Base-by-base conservation (phyloP, 2,113 vertebrate genomes). In the Etheostoma cragini region DNA sequence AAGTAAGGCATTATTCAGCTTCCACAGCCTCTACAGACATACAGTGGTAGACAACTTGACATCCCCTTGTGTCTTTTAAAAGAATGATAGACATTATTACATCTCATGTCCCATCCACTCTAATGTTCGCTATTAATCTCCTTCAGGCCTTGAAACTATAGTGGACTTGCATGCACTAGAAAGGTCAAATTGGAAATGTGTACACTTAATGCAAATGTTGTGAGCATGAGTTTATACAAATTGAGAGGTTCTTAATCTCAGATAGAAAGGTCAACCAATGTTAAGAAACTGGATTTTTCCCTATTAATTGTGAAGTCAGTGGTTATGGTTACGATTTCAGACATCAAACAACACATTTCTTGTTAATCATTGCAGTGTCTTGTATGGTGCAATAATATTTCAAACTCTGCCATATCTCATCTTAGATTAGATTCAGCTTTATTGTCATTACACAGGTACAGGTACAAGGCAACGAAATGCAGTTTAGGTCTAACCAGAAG, bases 31-130 rank as follows among this genome's bases (percentile, higher is more conserved):
- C 21, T 33, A 46, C 61, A 69, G 69, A 58, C 61, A 49, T 15
- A 52, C 15, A 57, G 21, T 50, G 49, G 58, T 22, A 52, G 33
- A 42, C 85, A 30, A 21, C 47, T 35, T 71, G 52, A 81, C 49
- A 14, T 68, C 76, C 50, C 42, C 26, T 35, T 60, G 47, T 33
- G 63, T 73, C 78, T 62, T 82, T 71, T 60, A 52, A 65, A 30
- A 78, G 60, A 75, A 47, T 78, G 45, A 72, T 78, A 65, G 66
- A 57, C 38, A 53, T 33, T 58, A 45, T 63, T 81, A 38, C 26
- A 70, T 60, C 30, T 76, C 52, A 24, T 30, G 24, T 33, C 24
- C 61, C 52, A 50, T 76, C 76, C 50, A 54, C 30, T 47, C 21
- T 60, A 38, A 78, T 65, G 46, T 38, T 69, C 6, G 10, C 53